Percentiles rank a stretch among this genome's conserved stretches.
These are phyloP conservation scores for Coleophora flavipennella DNA, from an alignment of 2,888 invertebrate species.

Conservation along the genomic window DNA sequence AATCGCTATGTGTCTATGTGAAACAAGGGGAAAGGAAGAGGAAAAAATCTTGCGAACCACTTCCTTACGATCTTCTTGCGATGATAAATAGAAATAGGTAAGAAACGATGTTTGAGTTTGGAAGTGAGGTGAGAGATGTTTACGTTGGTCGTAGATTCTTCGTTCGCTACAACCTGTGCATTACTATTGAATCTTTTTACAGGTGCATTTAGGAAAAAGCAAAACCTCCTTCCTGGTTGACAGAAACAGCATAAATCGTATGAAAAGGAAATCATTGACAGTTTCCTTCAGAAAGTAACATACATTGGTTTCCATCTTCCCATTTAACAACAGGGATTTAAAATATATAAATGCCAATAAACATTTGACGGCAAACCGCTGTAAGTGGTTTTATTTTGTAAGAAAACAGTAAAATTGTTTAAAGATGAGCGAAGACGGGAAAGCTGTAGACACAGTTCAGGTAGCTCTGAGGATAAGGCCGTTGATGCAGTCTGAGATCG, in stretches of 20 bases:
- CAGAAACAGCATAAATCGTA: constrained; percentile 11
- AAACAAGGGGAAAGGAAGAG: too few relatives aligned
- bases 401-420: background rate
- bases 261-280: constrained; percentile 24
- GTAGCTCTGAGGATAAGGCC: constrained; percentile 90
- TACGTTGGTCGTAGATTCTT: too few relatives aligned
- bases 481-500: constrained; percentile 79
- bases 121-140: too few relatives aligned
- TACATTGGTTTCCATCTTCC: constrained; percentile 11
- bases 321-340: constrained; percentile 9
- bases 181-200: constrained; percentile 19
- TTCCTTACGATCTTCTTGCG: too few relatives aligned
- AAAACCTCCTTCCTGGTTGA: constrained; percentile 4
- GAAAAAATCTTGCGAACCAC: too few relatives aligned
- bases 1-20: too few relatives aligned
- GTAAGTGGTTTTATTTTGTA: constrained; percentile 1
- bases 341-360: constrained; percentile 7
- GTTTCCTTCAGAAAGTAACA: too few relatives aligned
- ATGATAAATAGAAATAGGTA: too few relatives aligned
- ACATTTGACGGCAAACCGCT: constrained; percentile 4
- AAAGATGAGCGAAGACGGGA: constrained; percentile 51
- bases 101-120: too few relatives aligned
- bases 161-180: too few relatives aligned
- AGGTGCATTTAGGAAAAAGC: constrained; percentile 14
- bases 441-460: constrained; percentile 72